Conservation (phyloP, 2,113 vertebrate genomes). For the Trachemys scripta region DNA sequence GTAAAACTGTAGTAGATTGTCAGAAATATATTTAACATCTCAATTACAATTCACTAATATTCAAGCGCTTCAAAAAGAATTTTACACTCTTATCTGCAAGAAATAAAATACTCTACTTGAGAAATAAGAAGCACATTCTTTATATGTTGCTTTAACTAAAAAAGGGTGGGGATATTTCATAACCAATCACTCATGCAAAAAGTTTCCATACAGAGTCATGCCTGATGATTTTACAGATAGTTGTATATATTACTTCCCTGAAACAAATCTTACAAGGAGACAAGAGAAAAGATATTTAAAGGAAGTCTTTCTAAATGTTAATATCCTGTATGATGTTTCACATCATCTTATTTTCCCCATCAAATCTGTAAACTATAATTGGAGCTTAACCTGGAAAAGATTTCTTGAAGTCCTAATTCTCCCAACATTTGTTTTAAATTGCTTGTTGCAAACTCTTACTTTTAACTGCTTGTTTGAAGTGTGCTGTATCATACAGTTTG, state of each 20-base stretch:
- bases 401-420: not conserved
- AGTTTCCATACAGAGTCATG: conserved; percentile 40
- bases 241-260: not conserved
- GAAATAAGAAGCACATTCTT: conserved; percentile 47
- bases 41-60: conserved; percentile 1
- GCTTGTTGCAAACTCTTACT: not conserved
- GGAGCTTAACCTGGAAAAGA: not conserved
- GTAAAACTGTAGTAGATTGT: not conserved
- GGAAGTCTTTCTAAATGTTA: not conserved
- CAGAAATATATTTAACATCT: conserved; percentile 17
- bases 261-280: not conserved
- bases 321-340: not conserved
- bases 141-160: conserved; percentile 20
- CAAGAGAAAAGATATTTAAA: conserved; percentile 9
- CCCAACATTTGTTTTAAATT: not conserved
- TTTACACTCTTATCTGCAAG: conserved; percentile 12
- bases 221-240: not conserved
- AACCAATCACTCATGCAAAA: conserved; percentile 25
- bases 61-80: conserved; percentile 42
- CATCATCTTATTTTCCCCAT: not conserved
- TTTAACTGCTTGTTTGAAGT: conserved; percentile 14
- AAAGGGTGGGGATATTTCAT: conserved; percentile 28
- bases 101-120: conserved; percentile 7
- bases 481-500: not conserved
- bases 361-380: not conserved